These are phyloP conservation scores for Ceyx cyanopectus DNA, from an alignment of 2,113 vertebrate genomes.

Conservation along the genomic window DNA sequence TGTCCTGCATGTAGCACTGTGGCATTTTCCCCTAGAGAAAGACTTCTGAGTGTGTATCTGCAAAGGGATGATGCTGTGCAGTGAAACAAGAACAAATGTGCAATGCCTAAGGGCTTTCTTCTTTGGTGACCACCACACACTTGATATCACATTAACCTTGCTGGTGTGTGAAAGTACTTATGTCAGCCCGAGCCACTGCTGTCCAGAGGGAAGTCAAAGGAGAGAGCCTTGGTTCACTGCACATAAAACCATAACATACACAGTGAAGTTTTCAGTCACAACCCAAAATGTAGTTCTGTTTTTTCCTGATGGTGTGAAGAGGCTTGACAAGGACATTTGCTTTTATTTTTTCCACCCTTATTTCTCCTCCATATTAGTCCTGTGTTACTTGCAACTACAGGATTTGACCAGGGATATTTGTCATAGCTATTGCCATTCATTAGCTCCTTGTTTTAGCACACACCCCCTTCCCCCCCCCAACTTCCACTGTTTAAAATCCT, in stretches of 20 bases:
- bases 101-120: not conserved
- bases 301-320: not conserved
- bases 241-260: accelerated
- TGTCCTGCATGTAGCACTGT: not conserved
- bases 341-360: not conserved
- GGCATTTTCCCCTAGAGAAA: not conserved
- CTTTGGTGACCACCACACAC: accelerated
- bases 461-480: accelerated
- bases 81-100: not conserved
- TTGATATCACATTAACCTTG: not conserved
- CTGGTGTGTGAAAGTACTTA: not conserved
- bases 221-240: not conserved
- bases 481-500: not conserved
- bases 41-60: not conserved
- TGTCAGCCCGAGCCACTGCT: not conserved
- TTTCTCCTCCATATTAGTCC: not conserved
- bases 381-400: not conserved
- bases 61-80: not conserved
- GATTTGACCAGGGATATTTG: not conserved
- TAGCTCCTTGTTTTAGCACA: not conserved
- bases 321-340: not conserved
- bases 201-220: not conserved
- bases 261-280: not conserved
- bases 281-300: not conserved
- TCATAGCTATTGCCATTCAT: not conserved